Percentiles rank a stretch among this genome's conserved stretches.
Conservation (phyloP, 2,888 invertebrate species). For the Pollenia angustigena region DNA sequence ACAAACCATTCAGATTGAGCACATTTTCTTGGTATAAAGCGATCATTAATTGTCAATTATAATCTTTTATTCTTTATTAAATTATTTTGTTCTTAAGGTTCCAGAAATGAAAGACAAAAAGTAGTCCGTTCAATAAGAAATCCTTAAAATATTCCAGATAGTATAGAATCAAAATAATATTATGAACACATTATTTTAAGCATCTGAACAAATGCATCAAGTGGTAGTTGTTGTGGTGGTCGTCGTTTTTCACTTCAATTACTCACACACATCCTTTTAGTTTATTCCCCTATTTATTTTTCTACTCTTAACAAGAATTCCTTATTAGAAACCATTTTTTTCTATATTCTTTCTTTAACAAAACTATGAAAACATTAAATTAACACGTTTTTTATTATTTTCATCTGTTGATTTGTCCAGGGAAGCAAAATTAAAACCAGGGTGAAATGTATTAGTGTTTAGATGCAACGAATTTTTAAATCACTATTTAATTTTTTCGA, state of each 20-base stretch:
- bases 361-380: constrained; percentile 39
- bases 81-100: too few species aligned
- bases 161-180: too few species aligned
- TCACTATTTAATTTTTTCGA: too few species aligned
- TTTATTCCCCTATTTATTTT: constrained; percentile 8
- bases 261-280: not conserved
- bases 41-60: too few species aligned
- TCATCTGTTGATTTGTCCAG: constrained; percentile 2
- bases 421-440: not conserved
- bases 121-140: too few species aligned
- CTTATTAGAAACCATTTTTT: constrained; percentile 11
- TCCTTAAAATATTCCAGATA: too few species aligned
- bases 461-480: not conserved
- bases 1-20: not conserved
- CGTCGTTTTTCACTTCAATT: not conserved
- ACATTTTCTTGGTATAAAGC: too few species aligned
- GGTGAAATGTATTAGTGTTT: not conserved
- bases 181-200: constrained; percentile 11
- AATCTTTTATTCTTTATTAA: too few species aligned
- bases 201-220: not conserved
- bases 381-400: constrained; percentile 52
- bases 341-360: constrained; percentile 1
- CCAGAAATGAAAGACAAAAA: too few species aligned
- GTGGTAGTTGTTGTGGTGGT: not conserved
- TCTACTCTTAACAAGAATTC: not conserved